Percentiles rank a stretch among this genome's conserved stretches.
These are phyloP conservation scores for Larimichthys crocea DNA, from an alignment of 2,113 vertebrate genomes.

Conservation along the genomic window DNA sequence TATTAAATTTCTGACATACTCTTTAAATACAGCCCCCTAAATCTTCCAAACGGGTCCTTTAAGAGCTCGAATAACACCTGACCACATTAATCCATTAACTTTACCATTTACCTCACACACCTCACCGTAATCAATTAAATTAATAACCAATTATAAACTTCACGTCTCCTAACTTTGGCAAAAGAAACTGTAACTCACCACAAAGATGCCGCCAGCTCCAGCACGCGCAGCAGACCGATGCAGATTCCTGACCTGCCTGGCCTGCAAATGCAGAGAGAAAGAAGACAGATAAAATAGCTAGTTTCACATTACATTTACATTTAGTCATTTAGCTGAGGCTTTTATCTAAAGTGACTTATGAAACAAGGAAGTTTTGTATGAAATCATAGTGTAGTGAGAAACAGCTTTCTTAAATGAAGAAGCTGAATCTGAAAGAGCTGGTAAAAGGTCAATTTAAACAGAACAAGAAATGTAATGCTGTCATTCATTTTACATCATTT, in stretches of 20 bases:
- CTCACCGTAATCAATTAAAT: not conserved
- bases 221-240: slow-evolving; percentile 86
- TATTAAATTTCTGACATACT: too few species aligned
- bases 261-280: slow-evolving; percentile 77
- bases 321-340: too few species aligned
- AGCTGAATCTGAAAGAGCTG: not conserved
- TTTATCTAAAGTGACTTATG: too few species aligned
- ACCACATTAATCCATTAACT: not conserved
- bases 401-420: not conserved
- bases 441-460: not conserved
- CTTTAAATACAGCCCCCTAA: too few species aligned
- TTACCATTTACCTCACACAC: not conserved
- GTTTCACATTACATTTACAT: too few species aligned
- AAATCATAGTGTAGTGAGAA: too few species aligned
- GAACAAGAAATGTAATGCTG: not conserved
- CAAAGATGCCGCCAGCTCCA: slow-evolving; percentile 92
- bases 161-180: not conserved
- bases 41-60: too few species aligned
- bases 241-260: slow-evolving; percentile 86
- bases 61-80: not conserved
- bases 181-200: slow-evolving; percentile 84
- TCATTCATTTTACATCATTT: not conserved
- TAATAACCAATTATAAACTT: not conserved
- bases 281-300: slow-evolving; percentile 1
- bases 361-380: too few species aligned